Conservation (phyloP, 2,888 invertebrate genomes). For the Coleophora deauratella region DNA sequence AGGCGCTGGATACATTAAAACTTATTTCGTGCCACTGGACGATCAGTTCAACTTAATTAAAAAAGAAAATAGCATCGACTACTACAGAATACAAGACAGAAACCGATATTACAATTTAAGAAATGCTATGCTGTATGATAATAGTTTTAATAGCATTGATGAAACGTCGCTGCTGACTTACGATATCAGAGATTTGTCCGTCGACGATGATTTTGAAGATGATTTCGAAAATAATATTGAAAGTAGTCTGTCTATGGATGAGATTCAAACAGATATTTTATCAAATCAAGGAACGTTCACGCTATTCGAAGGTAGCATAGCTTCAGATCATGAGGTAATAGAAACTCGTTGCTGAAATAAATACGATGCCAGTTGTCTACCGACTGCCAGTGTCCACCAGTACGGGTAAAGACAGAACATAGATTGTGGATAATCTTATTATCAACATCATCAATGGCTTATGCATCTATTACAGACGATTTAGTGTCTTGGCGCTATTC, state of each 20-base stretch:
- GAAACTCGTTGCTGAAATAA: conserved; percentile 31
- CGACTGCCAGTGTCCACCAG: too few species aligned
- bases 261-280: too few species aligned
- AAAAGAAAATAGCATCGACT: conserved; percentile 42
- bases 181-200: conserved; percentile 26
- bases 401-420: too few species aligned
- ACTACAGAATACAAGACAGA: conserved; percentile 37
- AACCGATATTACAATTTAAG: conserved; percentile 34
- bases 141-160: conserved; percentile 14
- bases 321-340: conserved; percentile 33
- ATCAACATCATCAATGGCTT: too few species aligned
- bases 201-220: conserved; percentile 13
- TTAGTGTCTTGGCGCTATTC: too few species aligned
- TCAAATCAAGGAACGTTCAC: conserved; percentile 14
- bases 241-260: too few species aligned
- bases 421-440: too few species aligned
- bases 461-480: too few species aligned
- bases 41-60: conserved; percentile 70
- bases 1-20: conserved; percentile 79
- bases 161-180: conserved; percentile 24
- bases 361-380: too few species aligned
- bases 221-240: conserved; percentile 3
- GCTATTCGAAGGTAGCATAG: conserved; percentile 19
- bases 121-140: conserved; percentile 26
- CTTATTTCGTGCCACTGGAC: conserved; percentile 82